Conservation (phyloP, 2,888 invertebrate genomes). For the Ennomos fuscantarius region DNA sequence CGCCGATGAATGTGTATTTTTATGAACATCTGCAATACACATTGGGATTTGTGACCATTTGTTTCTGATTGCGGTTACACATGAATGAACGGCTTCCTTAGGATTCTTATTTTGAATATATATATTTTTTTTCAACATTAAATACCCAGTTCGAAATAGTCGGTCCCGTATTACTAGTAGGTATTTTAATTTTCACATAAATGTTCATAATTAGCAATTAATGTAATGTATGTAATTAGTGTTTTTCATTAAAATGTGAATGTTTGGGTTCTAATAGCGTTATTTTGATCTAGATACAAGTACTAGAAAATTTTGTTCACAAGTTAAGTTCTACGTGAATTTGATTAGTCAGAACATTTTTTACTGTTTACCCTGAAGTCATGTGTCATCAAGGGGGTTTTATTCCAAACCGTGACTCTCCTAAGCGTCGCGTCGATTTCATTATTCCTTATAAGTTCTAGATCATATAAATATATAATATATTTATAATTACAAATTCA, state of each 20-base stretch:
- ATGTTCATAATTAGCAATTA: slow-evolving; percentile 70
- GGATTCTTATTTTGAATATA: slow-evolving; percentile 1
- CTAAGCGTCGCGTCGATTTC: slow-evolving; percentile 57
- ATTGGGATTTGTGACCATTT: background rate
- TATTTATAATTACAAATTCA: slow-evolving; percentile 62
- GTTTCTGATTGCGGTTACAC: slow-evolving; percentile 11
- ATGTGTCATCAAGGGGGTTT: slow-evolving; percentile 42
- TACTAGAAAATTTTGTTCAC: slow-evolving; percentile 51
- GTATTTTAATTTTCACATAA: slow-evolving; percentile 54
- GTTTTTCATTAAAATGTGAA: slow-evolving; percentile 68
- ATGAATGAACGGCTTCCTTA: slow-evolving; percentile 14
- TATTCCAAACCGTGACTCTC: slow-evolving; percentile 46
- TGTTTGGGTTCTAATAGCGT: slow-evolving; percentile 68
- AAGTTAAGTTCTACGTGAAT: slow-evolving; percentile 48
- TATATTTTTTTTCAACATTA: background rate
- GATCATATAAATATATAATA: slow-evolving; percentile 85
- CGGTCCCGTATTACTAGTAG: slow-evolving; percentile 29
- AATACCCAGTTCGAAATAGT: background rate
- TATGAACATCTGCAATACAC: slow-evolving; percentile 16
- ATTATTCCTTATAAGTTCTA: slow-evolving; percentile 79
- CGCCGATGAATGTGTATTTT: slow-evolving; percentile 14
- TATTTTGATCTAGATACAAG: slow-evolving; percentile 63
- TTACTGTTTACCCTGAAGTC: slow-evolving; percentile 50
- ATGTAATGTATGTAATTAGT: slow-evolving; percentile 73
- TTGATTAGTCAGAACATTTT: slow-evolving; percentile 47